Conservation (phyloP, 1,140 invertebrate genomes). For the Uloborus diversus region DNA sequence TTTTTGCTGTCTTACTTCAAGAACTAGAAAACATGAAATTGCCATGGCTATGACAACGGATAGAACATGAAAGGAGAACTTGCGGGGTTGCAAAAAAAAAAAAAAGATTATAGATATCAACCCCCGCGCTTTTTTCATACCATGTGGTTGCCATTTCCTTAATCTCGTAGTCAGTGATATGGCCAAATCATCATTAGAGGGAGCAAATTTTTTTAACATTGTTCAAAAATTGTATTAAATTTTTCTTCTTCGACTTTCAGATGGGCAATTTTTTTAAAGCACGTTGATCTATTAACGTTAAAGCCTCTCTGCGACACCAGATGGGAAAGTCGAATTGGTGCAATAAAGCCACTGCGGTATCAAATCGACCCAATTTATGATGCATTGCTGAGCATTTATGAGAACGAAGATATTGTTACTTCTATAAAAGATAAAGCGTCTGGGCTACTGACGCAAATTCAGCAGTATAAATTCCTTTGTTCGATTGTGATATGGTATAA, state of each 20-base stretch:
- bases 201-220: background rate
- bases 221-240: background rate
- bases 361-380: background rate
- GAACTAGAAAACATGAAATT: background rate
- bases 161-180: background rate
- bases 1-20: background rate
- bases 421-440: background rate
- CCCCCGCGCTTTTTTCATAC: background rate
- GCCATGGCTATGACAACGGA: background rate
- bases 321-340: background rate
- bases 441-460: too few relatives aligned
- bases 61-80: background rate
- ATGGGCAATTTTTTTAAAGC: background rate
- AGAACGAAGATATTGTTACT: background rate
- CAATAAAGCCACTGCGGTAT: background rate
- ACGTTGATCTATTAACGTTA: background rate
- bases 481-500: too few relatives aligned
- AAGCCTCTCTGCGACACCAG: background rate
- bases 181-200: background rate
- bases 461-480: too few relatives aligned
- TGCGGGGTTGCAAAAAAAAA: slow-evolving; percentile 1
- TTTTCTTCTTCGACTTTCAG: background rate
- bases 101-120: background rate
- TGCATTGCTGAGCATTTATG: background rate
- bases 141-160: background rate